Conservation (phyloP, 2,797 vertebrate species). For the Chaetophractus vellerosus region DNA sequence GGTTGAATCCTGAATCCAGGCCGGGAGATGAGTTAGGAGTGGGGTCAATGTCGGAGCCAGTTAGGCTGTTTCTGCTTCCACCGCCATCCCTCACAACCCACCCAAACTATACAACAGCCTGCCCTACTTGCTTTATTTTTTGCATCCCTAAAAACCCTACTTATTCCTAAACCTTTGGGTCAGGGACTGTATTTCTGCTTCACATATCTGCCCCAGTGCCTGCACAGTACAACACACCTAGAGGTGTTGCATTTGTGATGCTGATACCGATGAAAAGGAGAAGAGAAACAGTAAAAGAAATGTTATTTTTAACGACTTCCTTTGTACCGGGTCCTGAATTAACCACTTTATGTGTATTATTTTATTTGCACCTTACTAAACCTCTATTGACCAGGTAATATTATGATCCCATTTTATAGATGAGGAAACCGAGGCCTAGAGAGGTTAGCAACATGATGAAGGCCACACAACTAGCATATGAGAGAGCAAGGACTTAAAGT, state of each 20-base stretch:
- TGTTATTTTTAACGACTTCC: neutral
- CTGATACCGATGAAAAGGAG: neutral
- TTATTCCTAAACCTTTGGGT: neutral
- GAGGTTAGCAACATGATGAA: neutral
- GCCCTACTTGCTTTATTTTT: neutral
- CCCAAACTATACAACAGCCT: neutral
- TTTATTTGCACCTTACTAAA: neutral
- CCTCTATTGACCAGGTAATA: neutral
- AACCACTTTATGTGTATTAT: neutral
- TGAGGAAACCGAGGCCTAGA: neutral
- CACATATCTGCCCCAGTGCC: accelerated
- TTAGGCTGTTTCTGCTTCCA: neutral
- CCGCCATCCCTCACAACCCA: neutral
- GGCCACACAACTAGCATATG: neutral
- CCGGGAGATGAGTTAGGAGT: neutral
- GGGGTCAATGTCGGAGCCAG: neutral
- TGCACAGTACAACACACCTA: accelerated
- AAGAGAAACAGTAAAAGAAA: neutral
- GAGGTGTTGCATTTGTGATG: neutral
- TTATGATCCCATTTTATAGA: neutral
- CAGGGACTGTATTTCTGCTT: neutral
- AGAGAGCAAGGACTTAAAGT: neutral
- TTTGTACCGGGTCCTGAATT: neutral
- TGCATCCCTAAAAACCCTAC: neutral
- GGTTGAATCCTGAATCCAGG: too few relatives aligned